phyloP scores from a whole-genome alignment of 2,797 vertebrate genomes.

The Lepus townsendii region DNA sequence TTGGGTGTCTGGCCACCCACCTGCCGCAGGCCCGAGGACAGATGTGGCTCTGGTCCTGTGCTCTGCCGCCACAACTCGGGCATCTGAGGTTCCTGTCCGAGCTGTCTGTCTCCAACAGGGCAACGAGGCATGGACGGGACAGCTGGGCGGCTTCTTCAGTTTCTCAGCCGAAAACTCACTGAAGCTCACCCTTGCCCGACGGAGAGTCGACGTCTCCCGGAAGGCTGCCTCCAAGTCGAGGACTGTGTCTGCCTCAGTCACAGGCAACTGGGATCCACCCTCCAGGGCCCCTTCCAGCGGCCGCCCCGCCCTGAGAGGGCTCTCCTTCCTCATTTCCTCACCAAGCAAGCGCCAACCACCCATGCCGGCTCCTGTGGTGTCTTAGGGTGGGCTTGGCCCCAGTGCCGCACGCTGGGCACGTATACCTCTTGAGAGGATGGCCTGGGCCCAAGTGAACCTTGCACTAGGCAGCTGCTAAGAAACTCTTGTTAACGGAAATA shows the following conservation, averaged over 20 bases:
- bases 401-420: too few species aligned
- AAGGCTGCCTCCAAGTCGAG: not conserved
- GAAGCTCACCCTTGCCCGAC: not conserved
- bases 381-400: too few species aligned
- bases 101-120: constrained; percentile 74
- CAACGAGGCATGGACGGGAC: not conserved
- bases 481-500: not conserved
- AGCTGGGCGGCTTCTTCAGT: not conserved
- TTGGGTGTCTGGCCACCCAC: not conserved
- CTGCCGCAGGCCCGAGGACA: constrained; percentile 80
- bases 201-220: not conserved
- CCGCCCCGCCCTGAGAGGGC: rapidly evolving
- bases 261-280: not conserved
- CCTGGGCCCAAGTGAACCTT: not conserved
- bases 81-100: constrained; percentile 83
- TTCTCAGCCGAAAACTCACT: not conserved
- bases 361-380: too few species aligned
- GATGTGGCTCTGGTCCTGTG: constrained; percentile 79
- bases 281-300: not conserved
- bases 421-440: not conserved
- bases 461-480: not conserved
- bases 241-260: not conserved
- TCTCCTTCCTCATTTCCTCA: rapidly evolving
- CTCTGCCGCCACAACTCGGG: constrained; percentile 78
- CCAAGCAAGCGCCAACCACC: too few species aligned